A percentile compares a stretch with the other conserved stretches of the same genome.
These are phyloP conservation scores for Pipistrellus pygmaeus DNA, from an alignment of 2,797 vertebrate genomes.

Conservation along the genomic window DNA sequence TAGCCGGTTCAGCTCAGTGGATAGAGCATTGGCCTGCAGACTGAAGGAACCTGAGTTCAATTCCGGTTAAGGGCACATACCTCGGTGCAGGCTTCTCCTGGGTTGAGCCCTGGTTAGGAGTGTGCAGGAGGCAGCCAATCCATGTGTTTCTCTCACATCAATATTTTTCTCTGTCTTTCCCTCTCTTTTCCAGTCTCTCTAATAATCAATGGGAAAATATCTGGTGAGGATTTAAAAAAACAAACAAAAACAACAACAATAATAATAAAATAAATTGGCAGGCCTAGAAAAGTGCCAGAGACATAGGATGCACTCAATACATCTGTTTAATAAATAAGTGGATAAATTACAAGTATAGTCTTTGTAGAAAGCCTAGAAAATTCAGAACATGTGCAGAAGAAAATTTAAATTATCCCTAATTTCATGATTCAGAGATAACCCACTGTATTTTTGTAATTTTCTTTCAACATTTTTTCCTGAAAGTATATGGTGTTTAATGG, in stretches of 20 bases:
- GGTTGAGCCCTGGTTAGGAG: too few relatives aligned
- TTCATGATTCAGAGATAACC: background rate
- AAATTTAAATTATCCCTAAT: background rate
- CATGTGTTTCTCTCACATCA: too few relatives aligned
- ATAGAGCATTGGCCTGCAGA: too few relatives aligned
- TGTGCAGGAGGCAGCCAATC: too few relatives aligned
- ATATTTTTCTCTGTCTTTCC: background rate
- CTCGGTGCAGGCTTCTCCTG: too few relatives aligned
- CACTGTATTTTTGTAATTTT: background rate
- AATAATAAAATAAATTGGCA: background rate
- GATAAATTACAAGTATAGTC: background rate
- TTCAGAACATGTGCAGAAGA: constrained; percentile 16
- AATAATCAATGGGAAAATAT: background rate
- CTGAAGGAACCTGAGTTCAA: too few relatives aligned
- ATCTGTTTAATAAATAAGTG: background rate
- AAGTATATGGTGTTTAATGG: constrained; percentile 7
- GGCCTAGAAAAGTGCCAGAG: background rate
- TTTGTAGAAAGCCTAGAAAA: constrained; percentile 13
- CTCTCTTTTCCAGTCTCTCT: background rate
- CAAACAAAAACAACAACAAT: too few relatives aligned
- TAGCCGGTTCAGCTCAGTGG: too few relatives aligned
- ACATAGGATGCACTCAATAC: background rate
- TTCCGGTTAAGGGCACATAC: too few relatives aligned
- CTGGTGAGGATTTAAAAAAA: too few relatives aligned
- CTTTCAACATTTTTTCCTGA: constrained; percentile 9